Conservation (phyloP, 2,888 invertebrate species). For the Fragum fragum region DNA sequence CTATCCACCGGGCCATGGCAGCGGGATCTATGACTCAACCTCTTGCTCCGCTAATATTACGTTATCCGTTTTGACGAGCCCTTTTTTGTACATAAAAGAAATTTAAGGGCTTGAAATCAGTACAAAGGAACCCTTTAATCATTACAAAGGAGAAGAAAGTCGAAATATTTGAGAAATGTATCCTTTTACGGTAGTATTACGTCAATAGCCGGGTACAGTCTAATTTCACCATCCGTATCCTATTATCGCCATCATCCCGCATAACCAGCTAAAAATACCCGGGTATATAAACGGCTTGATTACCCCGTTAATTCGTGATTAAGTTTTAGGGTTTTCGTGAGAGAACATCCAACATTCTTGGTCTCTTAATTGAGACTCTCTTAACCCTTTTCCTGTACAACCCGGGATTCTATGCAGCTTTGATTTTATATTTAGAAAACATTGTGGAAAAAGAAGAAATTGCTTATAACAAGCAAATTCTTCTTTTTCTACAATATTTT, state of each 20-base stretch:
- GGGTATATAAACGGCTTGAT: conserved; percentile 39
- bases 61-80: too few species aligned
- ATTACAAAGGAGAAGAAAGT: background rate
- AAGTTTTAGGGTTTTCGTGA: background rate
- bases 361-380: background rate
- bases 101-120: too few species aligned
- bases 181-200: conserved; percentile 34
- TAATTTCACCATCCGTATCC: conserved; percentile 45
- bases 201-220: conserved; percentile 29
- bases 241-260: conserved; percentile 16
- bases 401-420: too few species aligned
- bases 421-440: too few species aligned
- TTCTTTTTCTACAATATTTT: too few species aligned
- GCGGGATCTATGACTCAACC: too few species aligned
- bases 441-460: too few species aligned
- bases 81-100: too few species aligned
- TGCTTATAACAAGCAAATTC: too few species aligned
- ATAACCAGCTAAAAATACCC: conserved; percentile 38
- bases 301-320: background rate
- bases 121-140: background rate
- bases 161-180: conserved; percentile 19
- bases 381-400: too few species aligned
- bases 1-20: too few species aligned
- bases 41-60: too few species aligned
- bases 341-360: background rate